A percentile compares a stretch with the other conserved stretches of the same genome.
Conservation (phyloP, 2,113 vertebrate species). For the Lophotis ruficrista region DNA sequence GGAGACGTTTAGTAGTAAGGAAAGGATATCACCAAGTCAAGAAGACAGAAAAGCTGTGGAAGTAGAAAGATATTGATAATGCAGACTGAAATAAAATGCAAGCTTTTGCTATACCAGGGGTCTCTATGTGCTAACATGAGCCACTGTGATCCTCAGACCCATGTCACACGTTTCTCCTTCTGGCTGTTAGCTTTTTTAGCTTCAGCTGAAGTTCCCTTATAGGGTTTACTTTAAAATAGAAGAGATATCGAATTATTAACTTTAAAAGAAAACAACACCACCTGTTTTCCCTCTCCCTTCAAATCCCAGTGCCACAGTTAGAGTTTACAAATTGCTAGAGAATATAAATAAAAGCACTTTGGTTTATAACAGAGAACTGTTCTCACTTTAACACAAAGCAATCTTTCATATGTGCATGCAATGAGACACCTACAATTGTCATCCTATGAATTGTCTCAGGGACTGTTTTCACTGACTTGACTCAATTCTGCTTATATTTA, state of each 20-base stretch:
- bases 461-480: neutral
- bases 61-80: neutral
- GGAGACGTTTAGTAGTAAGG: neutral
- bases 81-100: neutral
- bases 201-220: neutral
- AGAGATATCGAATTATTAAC: neutral
- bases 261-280: neutral
- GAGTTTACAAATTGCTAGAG: neutral
- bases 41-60: neutral
- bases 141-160: neutral
- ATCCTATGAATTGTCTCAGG: neutral
- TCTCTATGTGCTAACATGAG: neutral
- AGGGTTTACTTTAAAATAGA: neutral
- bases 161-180: neutral
- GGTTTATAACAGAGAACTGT: neutral
- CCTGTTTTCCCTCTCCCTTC: neutral
- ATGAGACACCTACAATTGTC: neutral
- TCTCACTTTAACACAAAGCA: neutral
- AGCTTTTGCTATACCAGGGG: accelerated
- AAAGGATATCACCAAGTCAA: neutral
- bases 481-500: neutral
- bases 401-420: neutral
- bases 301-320: neutral
- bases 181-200: neutral
- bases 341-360: neutral